Conservation (phyloP, 1,140 invertebrate genomes). For the Chrysopa pallens region DNA sequence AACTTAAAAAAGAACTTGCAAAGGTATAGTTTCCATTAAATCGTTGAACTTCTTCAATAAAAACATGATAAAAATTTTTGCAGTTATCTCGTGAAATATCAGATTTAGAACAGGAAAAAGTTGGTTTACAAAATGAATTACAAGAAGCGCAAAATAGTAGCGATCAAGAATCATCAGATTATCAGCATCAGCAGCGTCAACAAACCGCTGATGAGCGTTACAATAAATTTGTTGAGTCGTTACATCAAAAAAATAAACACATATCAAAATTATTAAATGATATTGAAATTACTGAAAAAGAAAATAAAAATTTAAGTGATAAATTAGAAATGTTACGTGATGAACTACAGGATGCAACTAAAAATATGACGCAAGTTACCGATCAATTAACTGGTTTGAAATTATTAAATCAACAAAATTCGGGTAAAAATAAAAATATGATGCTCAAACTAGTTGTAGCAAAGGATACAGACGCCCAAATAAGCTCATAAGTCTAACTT, state of each 20-base stretch:
- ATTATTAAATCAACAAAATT: slow-evolving; percentile 25
- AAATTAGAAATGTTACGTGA: slow-evolving; percentile 35
- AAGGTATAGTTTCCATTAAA: slow-evolving; percentile 16
- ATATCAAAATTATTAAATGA: slow-evolving; percentile 43
- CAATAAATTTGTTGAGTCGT: slow-evolving; percentile 29
- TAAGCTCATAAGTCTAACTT: too few relatives aligned
- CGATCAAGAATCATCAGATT: slow-evolving; percentile 24
- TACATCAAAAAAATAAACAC: slow-evolving; percentile 43
- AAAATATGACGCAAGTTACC: slow-evolving; percentile 36
- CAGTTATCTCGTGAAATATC: slow-evolving; percentile 26
- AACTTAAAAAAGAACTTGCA: slow-evolving; percentile 27
- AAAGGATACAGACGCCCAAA: too few relatives aligned
- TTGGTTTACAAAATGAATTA: slow-evolving; percentile 23
- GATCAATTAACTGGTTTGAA: slow-evolving; percentile 31
- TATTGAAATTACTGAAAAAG: slow-evolving; percentile 44
- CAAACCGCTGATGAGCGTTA: slow-evolving; percentile 14
- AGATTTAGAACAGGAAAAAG: slow-evolving; percentile 29
- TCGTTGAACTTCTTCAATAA: slow-evolving; percentile 5
- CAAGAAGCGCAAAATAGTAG: slow-evolving; percentile 17
- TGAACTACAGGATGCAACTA: slow-evolving; percentile 43
- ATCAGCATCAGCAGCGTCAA: too few relatives aligned
- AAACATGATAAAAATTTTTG: slow-evolving; percentile 1
- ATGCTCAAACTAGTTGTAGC: too few relatives aligned
- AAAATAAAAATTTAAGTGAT: slow-evolving; percentile 38
- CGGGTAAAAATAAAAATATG: too few relatives aligned